Percentiles rank a stretch among this genome's conserved stretches.
Evolutionary conservation across 2,113 vertebrate species (phyloP).

Genomic region (Scomber colias): DNA sequence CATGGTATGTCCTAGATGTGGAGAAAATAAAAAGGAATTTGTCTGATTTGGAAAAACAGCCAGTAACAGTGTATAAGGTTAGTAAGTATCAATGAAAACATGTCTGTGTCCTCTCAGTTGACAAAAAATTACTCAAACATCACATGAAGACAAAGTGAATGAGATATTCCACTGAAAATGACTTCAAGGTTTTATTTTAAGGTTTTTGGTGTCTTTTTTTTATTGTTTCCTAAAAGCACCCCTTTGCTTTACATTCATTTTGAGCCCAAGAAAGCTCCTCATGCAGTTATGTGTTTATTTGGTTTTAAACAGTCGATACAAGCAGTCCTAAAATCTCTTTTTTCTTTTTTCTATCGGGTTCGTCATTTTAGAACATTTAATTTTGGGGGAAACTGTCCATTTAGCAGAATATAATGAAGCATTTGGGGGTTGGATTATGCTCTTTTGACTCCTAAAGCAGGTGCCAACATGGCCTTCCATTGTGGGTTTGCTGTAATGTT

Average conservation of each 20-base stretch:
- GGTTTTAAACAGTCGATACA: neutral
- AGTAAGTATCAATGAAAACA: conserved; percentile 1
- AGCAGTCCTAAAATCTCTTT: neutral
- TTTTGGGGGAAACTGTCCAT: neutral
- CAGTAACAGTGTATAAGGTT: neutral
- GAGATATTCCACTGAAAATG: neutral
- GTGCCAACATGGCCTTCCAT: conserved; percentile 19
- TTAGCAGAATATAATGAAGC: neutral
- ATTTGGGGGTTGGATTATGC: conserved; percentile 21
- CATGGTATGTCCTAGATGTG: conserved; percentile 12
- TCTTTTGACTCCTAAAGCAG: neutral
- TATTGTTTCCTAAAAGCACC: neutral
- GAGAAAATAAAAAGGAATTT: neutral
- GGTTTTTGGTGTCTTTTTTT: neutral
- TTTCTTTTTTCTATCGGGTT: neutral
- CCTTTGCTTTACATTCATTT: too few relatives aligned
- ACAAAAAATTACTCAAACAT: neutral
- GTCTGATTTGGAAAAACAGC: conserved; percentile 22
- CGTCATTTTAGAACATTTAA: neutral
- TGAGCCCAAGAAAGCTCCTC: too few relatives aligned
- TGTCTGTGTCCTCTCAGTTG: conserved; percentile 9
- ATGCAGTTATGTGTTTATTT: neutral
- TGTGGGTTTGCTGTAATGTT: conserved; percentile 28
- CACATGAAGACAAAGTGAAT: neutral
- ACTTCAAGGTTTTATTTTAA: neutral